Conservation (phyloP, 2,797 vertebrate genomes). For the Brachyalestes nurse region DNA sequence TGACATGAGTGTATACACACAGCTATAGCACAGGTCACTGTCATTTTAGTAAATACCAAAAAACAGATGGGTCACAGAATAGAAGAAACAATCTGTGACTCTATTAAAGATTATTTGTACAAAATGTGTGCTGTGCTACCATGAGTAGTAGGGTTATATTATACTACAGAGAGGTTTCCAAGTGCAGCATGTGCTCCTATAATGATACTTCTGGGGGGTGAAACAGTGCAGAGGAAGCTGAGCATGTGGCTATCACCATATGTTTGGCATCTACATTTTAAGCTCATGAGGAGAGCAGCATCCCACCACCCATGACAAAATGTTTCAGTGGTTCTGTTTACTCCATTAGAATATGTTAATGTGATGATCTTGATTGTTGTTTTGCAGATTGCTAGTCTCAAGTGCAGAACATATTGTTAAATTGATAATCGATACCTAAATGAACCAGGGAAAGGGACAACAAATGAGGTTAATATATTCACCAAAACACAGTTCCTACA, state of each 20-base stretch:
- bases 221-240: conserved; percentile 15
- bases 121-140: not conserved
- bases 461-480: not conserved
- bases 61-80: not conserved
- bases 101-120: not conserved
- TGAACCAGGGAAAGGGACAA: not conserved
- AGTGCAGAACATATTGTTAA: not conserved
- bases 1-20: not conserved
- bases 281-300: conserved; percentile 28
- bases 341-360: not conserved
- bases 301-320: not conserved
- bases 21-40: not conserved
- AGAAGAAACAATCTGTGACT: not conserved
- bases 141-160: not conserved
- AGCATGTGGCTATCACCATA: conserved; percentile 48
- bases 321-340: conserved; percentile 8
- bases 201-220: conserved; percentile 17
- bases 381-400: not conserved
- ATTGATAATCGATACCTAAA: not conserved
- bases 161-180: not conserved
- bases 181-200: not conserved
- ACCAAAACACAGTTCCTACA: not conserved
- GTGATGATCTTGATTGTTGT: not conserved
- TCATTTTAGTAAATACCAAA: not conserved
- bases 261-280: conserved; percentile 45